phyloP scores from a whole-genome alignment of 2,888 invertebrate genomes.

The Macrosiphum euphorbiae region DNA sequence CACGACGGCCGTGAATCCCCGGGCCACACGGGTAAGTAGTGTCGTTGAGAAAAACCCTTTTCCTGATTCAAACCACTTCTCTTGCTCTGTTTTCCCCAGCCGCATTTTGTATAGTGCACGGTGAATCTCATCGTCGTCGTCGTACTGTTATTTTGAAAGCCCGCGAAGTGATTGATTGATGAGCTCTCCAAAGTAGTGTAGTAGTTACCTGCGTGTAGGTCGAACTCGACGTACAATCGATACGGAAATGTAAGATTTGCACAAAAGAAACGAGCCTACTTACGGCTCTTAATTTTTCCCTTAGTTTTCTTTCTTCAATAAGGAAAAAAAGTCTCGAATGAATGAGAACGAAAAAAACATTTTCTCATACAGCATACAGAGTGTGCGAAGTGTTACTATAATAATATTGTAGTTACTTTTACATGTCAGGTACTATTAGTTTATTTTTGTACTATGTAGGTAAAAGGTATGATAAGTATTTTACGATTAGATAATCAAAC shows the following conservation, averaged over 20 bases:
- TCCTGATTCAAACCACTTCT: constrained; percentile 36
- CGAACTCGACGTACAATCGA: constrained; percentile 40
- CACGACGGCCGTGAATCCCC: constrained; percentile 25
- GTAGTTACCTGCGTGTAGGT: constrained; percentile 28
- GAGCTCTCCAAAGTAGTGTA: constrained; percentile 38
- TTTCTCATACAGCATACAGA: background rate
- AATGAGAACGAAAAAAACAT: background rate
- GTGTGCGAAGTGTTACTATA: background rate
- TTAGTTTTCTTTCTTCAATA: background rate
- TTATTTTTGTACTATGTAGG: background rate
- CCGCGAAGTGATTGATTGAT: constrained; percentile 55
- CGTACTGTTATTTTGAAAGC: constrained; percentile 47
- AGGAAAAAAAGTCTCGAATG: background rate
- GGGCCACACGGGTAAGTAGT: constrained; percentile 21
- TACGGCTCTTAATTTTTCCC: constrained; percentile 38
- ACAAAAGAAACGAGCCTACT: constrained; percentile 36
- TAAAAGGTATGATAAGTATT: too few species aligned
- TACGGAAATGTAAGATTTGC: constrained; percentile 6
- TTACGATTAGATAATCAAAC: too few species aligned
- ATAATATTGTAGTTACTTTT: background rate
- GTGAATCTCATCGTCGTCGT: constrained; percentile 29
- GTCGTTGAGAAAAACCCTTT: constrained; percentile 56
- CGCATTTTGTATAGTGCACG: background rate
- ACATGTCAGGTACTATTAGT: background rate
- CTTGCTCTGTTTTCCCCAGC: background rate